These are phyloP conservation scores for Periophthalmus modestus DNA, from an alignment of 2,113 vertebrate genomes.

Conservation along the genomic window DNA sequence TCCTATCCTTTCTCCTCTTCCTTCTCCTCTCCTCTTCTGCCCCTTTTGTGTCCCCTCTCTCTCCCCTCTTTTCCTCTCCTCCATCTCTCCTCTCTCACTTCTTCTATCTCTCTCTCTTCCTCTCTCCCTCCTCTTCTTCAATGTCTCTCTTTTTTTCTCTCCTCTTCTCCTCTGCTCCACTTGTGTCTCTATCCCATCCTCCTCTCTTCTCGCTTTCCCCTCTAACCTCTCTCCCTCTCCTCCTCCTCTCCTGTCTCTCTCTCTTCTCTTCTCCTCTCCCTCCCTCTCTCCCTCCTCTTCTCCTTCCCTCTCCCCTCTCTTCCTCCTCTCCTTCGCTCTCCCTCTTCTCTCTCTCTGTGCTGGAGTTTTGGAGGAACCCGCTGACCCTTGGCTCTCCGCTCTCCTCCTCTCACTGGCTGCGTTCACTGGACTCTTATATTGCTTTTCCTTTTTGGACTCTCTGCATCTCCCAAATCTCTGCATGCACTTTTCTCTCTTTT, in stretches of 20 bases:
- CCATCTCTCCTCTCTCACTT: too few species aligned
- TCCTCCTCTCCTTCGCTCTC: background rate
- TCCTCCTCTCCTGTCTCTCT: background rate
- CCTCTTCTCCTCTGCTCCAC: too few species aligned
- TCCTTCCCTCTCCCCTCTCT: background rate
- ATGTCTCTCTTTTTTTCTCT: too few species aligned
- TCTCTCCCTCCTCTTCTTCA: too few species aligned
- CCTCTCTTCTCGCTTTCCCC: too few species aligned
- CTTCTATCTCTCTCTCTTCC: too few species aligned
- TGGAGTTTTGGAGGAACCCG: constrained; percentile 65
- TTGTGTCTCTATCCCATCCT: too few species aligned
- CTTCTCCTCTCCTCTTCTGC: too few species aligned
- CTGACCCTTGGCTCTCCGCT: constrained; percentile 75
- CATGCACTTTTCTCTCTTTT: constrained; percentile 16
- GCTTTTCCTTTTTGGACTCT: constrained; percentile 39
- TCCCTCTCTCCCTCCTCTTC: background rate
- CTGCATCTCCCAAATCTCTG: constrained; percentile 20
- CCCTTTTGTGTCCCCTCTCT: too few species aligned
- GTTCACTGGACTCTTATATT: constrained; percentile 52
- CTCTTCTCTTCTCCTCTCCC: background rate
- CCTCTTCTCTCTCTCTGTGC: background rate
- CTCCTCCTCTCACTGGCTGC: constrained; percentile 62
- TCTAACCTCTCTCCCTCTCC: background rate
- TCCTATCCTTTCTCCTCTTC: too few species aligned
- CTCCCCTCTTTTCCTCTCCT: too few species aligned